Evolutionary conservation across 2,888 invertebrate genomes (phyloP).

Genomic region (Noctua janthe): DNA sequence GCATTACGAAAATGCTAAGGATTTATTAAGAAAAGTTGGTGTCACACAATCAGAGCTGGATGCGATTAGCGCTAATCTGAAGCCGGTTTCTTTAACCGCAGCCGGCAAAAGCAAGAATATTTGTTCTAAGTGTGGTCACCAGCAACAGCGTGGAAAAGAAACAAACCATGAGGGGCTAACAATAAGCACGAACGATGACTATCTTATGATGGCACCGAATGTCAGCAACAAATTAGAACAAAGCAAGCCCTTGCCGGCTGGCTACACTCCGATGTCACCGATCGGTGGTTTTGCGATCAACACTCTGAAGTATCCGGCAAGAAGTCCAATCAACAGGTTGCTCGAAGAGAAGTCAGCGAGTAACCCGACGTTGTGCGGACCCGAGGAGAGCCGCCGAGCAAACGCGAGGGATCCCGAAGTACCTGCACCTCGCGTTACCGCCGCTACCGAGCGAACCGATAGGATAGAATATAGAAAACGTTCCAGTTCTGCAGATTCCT

Average conservation of each 20-base stretch:
- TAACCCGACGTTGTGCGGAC: slow-evolving; percentile 92
- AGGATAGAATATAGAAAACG: slow-evolving; percentile 86
- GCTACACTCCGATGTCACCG: slow-evolving; percentile 94
- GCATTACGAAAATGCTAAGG: slow-evolving; percentile 95
- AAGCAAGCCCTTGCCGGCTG: slow-evolving; percentile 80
- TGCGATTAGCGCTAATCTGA: slow-evolving; percentile 80
- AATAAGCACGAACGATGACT: slow-evolving; percentile 87
- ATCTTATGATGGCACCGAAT: slow-evolving; percentile 93
- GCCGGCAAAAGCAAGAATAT: slow-evolving; percentile 77
- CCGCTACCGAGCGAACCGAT: slow-evolving; percentile 63
- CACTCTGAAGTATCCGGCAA: slow-evolving; percentile 81
- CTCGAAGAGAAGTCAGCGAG: slow-evolving; percentile 92
- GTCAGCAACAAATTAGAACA: slow-evolving; percentile 72
- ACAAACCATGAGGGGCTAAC: slow-evolving; percentile 45
- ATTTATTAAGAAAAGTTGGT: slow-evolving; percentile 90
- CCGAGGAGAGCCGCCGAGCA: slow-evolving; percentile 64
- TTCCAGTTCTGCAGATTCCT: slow-evolving; percentile 94
- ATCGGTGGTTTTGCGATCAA: slow-evolving; percentile 87
- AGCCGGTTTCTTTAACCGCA: slow-evolving; percentile 72
- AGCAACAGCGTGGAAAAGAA: slow-evolving; percentile 64
- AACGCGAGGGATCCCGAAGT: slow-evolving; percentile 40
- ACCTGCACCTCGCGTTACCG: slow-evolving; percentile 41
- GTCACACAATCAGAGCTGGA: slow-evolving; percentile 89
- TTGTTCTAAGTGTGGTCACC: slow-evolving; percentile 92
- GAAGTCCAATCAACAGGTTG: slow-evolving; percentile 76